Conservation (phyloP, 2,113 vertebrate genomes). For the Phasianus colchicus region DNA sequence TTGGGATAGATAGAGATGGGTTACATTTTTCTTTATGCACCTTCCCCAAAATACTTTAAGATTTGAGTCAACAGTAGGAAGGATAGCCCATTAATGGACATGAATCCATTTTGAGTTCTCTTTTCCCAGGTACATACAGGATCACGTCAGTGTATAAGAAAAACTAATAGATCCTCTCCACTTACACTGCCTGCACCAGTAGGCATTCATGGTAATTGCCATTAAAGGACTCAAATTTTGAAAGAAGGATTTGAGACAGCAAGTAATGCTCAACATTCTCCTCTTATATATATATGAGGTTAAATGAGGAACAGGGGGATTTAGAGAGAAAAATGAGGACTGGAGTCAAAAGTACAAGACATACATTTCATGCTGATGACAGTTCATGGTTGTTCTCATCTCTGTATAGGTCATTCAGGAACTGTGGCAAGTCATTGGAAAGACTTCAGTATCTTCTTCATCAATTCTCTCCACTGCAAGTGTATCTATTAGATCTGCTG, state of each 20-base stretch:
- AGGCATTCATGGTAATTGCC: background rate
- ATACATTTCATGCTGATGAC: background rate
- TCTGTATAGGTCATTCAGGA: fast-evolving
- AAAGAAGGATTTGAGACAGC: background rate
- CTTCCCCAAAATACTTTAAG: background rate
- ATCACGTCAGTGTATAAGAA: background rate
- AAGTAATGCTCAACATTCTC: background rate
- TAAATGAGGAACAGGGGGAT: background rate
- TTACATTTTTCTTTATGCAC: background rate
- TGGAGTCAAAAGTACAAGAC: background rate
- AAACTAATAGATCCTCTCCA: background rate
- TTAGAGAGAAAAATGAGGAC: background rate
- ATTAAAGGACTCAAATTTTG: background rate
- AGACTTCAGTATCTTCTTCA: background rate
- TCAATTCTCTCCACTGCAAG: background rate
- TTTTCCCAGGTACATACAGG: background rate
- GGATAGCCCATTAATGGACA: background rate
- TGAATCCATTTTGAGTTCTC: background rate
- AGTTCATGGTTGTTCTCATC: background rate
- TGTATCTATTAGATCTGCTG: background rate
- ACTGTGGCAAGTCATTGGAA: background rate
- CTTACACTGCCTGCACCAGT: background rate
- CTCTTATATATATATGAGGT: background rate
- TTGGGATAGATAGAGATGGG: background rate
- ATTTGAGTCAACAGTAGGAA: background rate